phyloP scores from a whole-genome alignment of 2,797 vertebrate genomes.

The Aselliscus stoliczkanus region DNA sequence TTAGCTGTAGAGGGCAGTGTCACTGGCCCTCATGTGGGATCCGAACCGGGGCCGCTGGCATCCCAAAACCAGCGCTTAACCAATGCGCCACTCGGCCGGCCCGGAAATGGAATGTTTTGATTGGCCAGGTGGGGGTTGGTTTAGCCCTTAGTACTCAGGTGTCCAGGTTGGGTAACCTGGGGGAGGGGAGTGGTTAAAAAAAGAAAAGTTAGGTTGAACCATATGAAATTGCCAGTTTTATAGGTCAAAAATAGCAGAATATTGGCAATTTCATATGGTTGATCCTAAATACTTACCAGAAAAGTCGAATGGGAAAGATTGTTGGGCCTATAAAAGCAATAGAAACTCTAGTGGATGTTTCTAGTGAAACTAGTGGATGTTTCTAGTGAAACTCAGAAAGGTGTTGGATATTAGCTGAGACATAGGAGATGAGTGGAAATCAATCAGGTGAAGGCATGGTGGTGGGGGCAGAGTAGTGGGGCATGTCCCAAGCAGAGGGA shows the following conservation, averaged over 20 bases:
- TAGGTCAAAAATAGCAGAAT: not conserved
- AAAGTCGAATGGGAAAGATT: not conserved
- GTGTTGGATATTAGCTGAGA: not conserved
- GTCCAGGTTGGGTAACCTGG: not conserved
- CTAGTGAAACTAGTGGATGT: no score
- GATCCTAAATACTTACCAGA: not conserved
- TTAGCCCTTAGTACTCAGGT: not conserved
- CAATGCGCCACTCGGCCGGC: no score
- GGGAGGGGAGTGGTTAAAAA: not conserved
- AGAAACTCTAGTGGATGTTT: not conserved
- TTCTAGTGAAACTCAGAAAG: not conserved
- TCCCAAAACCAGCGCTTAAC: no score
- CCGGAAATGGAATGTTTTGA: not conserved
- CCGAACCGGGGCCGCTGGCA: no score
- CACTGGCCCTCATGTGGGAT: no score
- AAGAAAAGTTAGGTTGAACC: not conserved
- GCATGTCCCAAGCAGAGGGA: not conserved
- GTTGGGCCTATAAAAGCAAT: not conserved
- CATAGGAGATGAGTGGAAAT: not conserved
- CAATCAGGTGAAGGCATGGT: not conserved
- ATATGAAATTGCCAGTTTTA: not conserved
- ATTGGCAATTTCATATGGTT: not conserved
- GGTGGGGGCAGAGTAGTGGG: not conserved
- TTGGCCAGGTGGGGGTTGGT: not conserved
- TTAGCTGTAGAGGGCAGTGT: no score